Conservation (phyloP, 2,888 invertebrate species). For the Microctonus hyperodae region DNA sequence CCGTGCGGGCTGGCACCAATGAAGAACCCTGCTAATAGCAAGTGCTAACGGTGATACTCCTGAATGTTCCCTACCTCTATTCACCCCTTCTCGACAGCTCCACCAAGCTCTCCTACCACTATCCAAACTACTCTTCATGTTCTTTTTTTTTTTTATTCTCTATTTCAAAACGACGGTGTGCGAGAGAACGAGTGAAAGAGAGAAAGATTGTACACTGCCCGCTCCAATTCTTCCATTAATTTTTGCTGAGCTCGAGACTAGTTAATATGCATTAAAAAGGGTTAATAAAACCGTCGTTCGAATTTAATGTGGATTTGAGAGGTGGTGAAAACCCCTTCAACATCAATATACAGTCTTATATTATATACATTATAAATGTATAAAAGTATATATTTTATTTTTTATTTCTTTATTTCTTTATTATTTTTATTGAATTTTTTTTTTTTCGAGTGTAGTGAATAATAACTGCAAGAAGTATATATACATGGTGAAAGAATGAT, state of each 20-base stretch:
- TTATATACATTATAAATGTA: neutral
- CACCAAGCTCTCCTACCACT: too few relatives aligned
- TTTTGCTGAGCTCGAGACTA: slow-evolving; percentile 59
- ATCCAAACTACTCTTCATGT: too few relatives aligned
- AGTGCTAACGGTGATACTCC: slow-evolving; percentile 58
- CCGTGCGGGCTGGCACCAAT: slow-evolving; percentile 49
- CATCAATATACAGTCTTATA: slow-evolving; percentile 13
- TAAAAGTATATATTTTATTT: neutral
- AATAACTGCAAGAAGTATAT: neutral
- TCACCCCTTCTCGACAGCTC: slow-evolving; percentile 37
- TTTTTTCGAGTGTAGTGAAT: neutral
- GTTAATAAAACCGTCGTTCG: slow-evolving; percentile 55
- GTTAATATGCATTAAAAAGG: slow-evolving; percentile 61
- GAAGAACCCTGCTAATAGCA: slow-evolving; percentile 59
- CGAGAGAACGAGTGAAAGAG: slow-evolving; percentile 28
- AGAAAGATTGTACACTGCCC: slow-evolving; percentile 38
- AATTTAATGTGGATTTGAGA: slow-evolving; percentile 44
- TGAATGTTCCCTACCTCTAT: slow-evolving; percentile 47
- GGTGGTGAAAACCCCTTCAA: slow-evolving; percentile 31
- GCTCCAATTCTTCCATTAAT: slow-evolving; percentile 59
- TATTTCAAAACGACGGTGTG: slow-evolving; percentile 21
- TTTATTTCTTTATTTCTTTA: neutral
- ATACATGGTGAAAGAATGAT: slow-evolving; percentile 25
- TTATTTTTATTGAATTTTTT: neutral
- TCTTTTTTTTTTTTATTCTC: slow-evolving; percentile 8